Base-by-base conservation (phyloP, 2,797 vertebrate species). In the Coranthus polyacanthus region DNA sequence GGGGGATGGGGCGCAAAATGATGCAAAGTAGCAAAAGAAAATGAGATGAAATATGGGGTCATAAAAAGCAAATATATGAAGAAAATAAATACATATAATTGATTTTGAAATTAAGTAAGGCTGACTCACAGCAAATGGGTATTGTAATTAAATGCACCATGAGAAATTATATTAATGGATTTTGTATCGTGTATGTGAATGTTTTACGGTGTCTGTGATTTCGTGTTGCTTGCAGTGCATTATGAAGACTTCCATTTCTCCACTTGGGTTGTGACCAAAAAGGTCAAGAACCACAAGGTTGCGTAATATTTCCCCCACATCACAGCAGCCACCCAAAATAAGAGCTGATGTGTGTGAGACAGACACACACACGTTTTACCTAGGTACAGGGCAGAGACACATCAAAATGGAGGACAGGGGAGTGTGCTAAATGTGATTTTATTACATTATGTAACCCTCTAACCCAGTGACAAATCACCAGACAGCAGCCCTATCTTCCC, bases 391-490 rank as follows among this genome's bases (percentile, higher is more conserved):
- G 56, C 68, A 72, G 60, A 70, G 68, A 76, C 20, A 36, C 50
- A 76, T 75, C 76, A 84, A 86, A 88, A 87, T 87, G 83, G 77
- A 78, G 76, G 77, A 83, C 36, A 45, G 54, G 72, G 51, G 20
- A 68, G 64, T 62, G 36, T 60, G 65, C 63, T 61, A 44, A 47
- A 71, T 60, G 51, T 50, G 68, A 68, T 73, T 70, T 61, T 55
- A 67, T 65, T 55, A 26, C 16, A 70, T 86, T 85, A 82, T 84
- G 70, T 82, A 85, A 90, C 79, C 59, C n/a, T 73, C 36, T 42
- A 72, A 68, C 56, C 72, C 61, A 49, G 52, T 65, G 42, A 80
- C 76, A 79, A 60, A 76, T 57, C 63, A 38, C 24, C 72, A 66
- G 52, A 45, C 34, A 75, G 42, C 54, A 58, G 39, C 45, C 37